Evolutionary conservation across 1,140 invertebrate species (phyloP), one percentile per base, ranked within the genome.

Genomic region (Scaptodrosophila lebanonensis): DNA sequence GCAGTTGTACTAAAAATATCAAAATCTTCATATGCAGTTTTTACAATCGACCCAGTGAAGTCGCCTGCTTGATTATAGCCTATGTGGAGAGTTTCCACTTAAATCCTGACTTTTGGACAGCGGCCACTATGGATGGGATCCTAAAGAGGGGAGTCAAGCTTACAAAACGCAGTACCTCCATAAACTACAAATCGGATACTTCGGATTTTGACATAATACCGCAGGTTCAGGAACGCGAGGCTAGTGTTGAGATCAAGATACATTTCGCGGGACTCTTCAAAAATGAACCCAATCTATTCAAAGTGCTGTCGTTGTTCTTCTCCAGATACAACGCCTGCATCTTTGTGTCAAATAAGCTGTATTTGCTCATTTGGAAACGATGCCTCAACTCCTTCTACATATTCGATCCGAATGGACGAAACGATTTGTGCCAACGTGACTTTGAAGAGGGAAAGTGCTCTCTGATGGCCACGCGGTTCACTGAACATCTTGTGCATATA

Each of bases 81-180:
- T 86, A 71, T 17, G 72, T 86, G 11, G 84, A 84, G 33, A 84
- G 66, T 11, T 86, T 84, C 47, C 66, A 67, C 1, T 38, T 84
- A 30, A 86, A 84, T 59, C 82, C 84, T 0, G 84, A 86, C 42
- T 86, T 83, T 60, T 86, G 84, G 84, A 83, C 66, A 0, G 65
- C 61, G 0, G 52, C 30, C n/a, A 86, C 77, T 1, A 67, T 86
- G 65, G 76, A 86, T 36, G 32, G 39, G 3, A 86, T 86, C 15
- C 42, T 86, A 0, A 71, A 79, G 15, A 66, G 72, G 1, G 82
- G 72, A 8, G 52, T 82, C 0, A 72, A 72, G 22, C 50, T 86
- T 4, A 32, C 64, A 0, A 64, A 79, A 7, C 76, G 68, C 25
- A 83, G 82, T 33, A 11, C 22, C 0, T 4, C 30, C 0, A 5